Base-by-base conservation (phyloP, 2,888 invertebrate species). In the Zaprionus lineosus region DNA sequence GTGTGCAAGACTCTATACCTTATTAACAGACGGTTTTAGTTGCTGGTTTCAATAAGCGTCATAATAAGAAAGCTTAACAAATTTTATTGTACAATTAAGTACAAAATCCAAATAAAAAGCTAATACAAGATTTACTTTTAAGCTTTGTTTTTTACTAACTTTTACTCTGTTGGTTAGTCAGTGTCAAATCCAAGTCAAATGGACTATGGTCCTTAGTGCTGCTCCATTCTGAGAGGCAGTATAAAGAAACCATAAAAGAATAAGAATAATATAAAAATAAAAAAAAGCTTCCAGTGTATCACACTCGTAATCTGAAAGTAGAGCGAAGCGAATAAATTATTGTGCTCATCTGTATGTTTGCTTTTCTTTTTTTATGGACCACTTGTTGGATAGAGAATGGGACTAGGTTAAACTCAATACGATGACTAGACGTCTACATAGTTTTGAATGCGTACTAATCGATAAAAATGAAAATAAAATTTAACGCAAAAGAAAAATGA, bases 181-280 rank as follows among this genome's bases (percentile, higher is more conserved):
- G n/a, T n/a, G n/a, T n/a, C n/a, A n/a, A n/a, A n/a, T n/a, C n/a
- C n/a, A n/a, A n/a, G n/a, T n/a, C n/a, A n/a, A n/a, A n/a, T n/a
- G n/a, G n/a, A n/a, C n/a, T n/a, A n/a, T n/a, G n/a, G n/a, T n/a
- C n/a, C n/a, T n/a, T n/a, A n/a, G n/a, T n/a, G n/a, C n/a, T n/a
- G n/a, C n/a, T n/a, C n/a, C n/a, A n/a, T n/a, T 12, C 11, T 31
- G 44, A 44, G 59, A 58, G 53, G 58, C 28, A 66, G 62, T 52
- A 72, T 53, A 73, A 46, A 44, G 68, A 53, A 62, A 59, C 48
- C 56, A 67, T 64, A 68, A 72, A 74, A 64, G 60, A 59, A 79
- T 65, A 79, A 65, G 51, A 74, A 83, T 76, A 68, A 73, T 68
- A 67, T 67, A 53, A 61, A 58, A 81, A 83, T 74, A 73, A 74